Evolutionary conservation across 2,113 vertebrate species (phyloP), one percentile per base, ranked within the genome.

Genomic region (Clarias macrocephalus): DNA sequence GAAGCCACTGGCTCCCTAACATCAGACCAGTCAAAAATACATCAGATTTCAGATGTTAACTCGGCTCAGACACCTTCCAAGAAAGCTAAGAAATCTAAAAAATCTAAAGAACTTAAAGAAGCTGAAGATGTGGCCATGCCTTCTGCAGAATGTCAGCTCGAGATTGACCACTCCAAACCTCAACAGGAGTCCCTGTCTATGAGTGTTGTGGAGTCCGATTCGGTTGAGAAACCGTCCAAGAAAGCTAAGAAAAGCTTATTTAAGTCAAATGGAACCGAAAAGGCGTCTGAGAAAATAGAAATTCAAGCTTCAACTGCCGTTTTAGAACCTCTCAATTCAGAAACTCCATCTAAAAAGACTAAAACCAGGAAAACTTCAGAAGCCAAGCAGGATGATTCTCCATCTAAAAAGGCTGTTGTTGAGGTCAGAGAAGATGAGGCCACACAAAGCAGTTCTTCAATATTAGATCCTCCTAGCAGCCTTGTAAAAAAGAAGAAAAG

Each of bases 321-420:
- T 23, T 75, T n/a, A 42, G 87, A 86, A 79, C 19, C 73, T 12
- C 2, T 75, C 0, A 68, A 65, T n/a, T 72, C 83, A 85, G 86
- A 89, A 59, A 88, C 62, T 0, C 82, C 81, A 33, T 82, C 68
- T 48, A 86, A 89, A 86, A 89, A 89, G 30, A n/a, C 6, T 73
- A 85, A 88, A 80, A 63, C 19, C 33, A 89, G 89, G 52, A 80
- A 80, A 82, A 6, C 5, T 42, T 30, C 18, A 70, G 48, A 87
- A 8, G 2, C 37, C 52, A 42, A n/a, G n/a, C 37, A 28, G 2
- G 3, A 28, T 15, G 54, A 84, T 11, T 84, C 63, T 1, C 21
- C 73, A 6, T 7, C 5, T 63, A 80, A 72, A 30, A 79, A 72
- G 3, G 2, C 2, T 23, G 65, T 70, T 83, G 3, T 19, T 3